phyloP scores from a whole-genome alignment of 2,888 invertebrate genomes.

The Harpalus rufipes region DNA sequence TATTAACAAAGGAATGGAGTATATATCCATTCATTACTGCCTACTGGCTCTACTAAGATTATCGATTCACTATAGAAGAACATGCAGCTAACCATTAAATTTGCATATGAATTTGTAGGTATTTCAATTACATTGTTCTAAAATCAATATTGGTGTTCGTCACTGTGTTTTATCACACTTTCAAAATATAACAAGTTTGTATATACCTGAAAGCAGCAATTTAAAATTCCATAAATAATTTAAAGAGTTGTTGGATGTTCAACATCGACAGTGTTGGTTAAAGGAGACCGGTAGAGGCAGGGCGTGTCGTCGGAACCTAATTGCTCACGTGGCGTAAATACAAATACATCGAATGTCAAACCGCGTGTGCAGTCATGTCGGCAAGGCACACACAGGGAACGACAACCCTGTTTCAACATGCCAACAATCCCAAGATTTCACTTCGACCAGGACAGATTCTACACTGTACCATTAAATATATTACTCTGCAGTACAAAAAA shows the following conservation, averaged over 20 bases:
- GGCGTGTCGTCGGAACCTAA: conserved; percentile 23
- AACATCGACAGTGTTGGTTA: background rate
- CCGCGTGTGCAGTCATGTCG: conserved; percentile 60
- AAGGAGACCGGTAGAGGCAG: conserved; percentile 1
- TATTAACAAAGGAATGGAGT: too few relatives aligned
- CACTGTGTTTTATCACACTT: conserved; percentile 7
- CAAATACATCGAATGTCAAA: conserved; percentile 65
- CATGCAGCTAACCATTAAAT: too few relatives aligned
- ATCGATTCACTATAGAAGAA: too few relatives aligned
- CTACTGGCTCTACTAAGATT: too few relatives aligned
- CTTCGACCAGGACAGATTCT: background rate
- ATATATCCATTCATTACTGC: too few relatives aligned
- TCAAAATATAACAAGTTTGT: conserved; percentile 20
- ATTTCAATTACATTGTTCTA: too few relatives aligned
- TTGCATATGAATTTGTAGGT: too few relatives aligned
- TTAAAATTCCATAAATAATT: conserved; percentile 56
- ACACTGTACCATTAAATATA: too few relatives aligned
- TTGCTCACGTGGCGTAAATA: conserved; percentile 64
- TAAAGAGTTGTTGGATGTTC: conserved; percentile 11
- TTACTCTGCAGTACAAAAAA: too few relatives aligned
- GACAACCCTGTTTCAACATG: conserved; percentile 7
- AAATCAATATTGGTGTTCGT: background rate
- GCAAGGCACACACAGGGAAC: conserved; percentile 19
- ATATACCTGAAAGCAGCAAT: conserved; percentile 25
- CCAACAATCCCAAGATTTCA: background rate